Conservation (phyloP, 1,140 invertebrate species). For the Dendroctonus ponderosae region DNA sequence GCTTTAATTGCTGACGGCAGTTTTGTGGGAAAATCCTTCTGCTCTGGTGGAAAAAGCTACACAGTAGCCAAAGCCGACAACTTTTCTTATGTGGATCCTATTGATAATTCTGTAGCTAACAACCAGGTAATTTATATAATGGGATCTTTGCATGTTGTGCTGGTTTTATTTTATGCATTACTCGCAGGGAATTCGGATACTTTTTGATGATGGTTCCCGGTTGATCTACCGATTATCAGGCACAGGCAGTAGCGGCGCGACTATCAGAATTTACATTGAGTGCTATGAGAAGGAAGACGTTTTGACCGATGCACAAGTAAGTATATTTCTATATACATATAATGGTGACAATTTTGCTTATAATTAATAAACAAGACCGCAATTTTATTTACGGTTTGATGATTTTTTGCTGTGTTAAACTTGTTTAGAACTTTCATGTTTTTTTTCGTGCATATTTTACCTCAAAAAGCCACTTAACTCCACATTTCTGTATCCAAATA, state of each 20-base stretch:
- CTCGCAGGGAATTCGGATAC: constrained; percentile 83
- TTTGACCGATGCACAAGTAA: constrained; percentile 69
- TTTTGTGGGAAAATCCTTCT: constrained; percentile 68
- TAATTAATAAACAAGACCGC: background rate
- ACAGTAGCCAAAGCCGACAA: constrained; percentile 79
- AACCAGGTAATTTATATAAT: constrained; percentile 70
- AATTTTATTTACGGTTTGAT: too few relatives aligned
- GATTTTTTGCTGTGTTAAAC: background rate
- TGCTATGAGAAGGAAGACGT: constrained; percentile 79
- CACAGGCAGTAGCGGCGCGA: constrained; percentile 96
- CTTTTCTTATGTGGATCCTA: constrained; percentile 91
- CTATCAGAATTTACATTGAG: constrained; percentile 92
- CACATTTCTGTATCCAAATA: too few relatives aligned
- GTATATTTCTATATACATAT: constrained; percentile 7
- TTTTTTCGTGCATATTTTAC: too few relatives aligned
- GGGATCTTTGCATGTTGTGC: background rate
- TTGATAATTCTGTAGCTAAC: constrained; percentile 85
- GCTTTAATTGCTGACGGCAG: constrained; percentile 58
- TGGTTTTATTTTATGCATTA: constrained; percentile 18
- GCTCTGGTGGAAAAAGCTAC: constrained; percentile 66
- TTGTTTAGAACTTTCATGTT: too few relatives aligned
- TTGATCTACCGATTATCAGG: constrained; percentile 93
- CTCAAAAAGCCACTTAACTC: too few relatives aligned
- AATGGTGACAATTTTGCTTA: background rate
- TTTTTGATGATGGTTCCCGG: constrained; percentile 92